Evolutionary conservation across 92 coral and sea anemone species (phyloP).

Genomic region (Actinostola sp.): DNA sequence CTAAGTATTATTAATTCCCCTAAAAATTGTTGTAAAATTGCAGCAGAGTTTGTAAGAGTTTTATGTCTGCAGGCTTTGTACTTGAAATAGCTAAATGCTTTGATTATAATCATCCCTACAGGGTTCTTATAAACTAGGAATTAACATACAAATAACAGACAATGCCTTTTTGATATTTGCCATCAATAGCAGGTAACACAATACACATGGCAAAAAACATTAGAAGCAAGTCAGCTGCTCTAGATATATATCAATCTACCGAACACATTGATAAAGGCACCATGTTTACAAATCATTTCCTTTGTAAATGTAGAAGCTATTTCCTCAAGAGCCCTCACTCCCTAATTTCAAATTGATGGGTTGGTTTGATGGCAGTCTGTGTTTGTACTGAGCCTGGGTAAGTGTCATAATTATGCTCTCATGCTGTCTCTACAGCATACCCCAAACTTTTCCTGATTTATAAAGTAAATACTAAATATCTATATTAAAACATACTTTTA

Average conservation of each 20-base stretch:
- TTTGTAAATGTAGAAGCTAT: background rate
- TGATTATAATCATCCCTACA: no score
- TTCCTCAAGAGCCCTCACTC: background rate
- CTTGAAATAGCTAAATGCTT: no score
- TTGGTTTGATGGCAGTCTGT: background rate
- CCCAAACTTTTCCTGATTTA: background rate
- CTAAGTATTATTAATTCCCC: background rate
- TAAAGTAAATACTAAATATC: background rate
- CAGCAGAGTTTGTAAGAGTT: no score
- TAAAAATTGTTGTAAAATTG: no score
- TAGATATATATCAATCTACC: no score
- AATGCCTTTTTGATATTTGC: no score
- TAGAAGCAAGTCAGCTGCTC: no score
- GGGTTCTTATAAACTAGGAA: no score
- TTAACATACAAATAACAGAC: no score
- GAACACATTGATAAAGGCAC: slow-evolving; percentile 5
- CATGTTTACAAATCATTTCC: slow-evolving; percentile 22
- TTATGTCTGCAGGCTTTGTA: no score
- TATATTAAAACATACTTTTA: background rate
- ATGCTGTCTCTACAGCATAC: background rate
- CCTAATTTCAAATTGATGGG: slow-evolving; percentile 20
- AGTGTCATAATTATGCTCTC: background rate
- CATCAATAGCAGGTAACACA: no score
- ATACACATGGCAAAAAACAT: no score
- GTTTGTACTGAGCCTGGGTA: slow-evolving; percentile 8